Conservation (phyloP, 2,797 vertebrate genomes). For the Oryzias sinensis region DNA sequence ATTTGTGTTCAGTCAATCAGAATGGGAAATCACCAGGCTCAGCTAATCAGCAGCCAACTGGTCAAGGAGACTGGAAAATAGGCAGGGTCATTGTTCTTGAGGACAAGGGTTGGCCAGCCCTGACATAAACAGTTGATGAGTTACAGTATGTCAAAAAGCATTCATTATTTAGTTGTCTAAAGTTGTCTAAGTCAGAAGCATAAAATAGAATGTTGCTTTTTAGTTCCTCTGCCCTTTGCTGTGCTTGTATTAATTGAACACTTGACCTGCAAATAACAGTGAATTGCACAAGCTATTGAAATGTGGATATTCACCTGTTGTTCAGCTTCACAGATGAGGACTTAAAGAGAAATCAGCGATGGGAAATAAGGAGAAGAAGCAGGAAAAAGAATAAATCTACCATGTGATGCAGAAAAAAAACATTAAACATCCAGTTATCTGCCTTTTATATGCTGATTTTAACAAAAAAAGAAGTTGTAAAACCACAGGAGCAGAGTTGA, state of each 20-base stretch:
- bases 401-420: not conserved
- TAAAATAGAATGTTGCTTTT: not conserved
- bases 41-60: too few species aligned
- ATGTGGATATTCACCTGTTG: not conserved
- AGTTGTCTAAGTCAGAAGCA: not conserved
- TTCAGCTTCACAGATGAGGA: not conserved
- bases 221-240: not conserved
- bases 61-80: too few species aligned
- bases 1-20: too few species aligned
- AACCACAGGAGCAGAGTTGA: constrained; percentile 9
- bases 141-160: too few species aligned
- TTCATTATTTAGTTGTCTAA: too few species aligned
- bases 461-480: not conserved
- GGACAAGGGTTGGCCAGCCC: too few species aligned
- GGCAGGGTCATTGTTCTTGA: too few species aligned
- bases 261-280: not conserved
- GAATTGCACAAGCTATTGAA: not conserved
- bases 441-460: not conserved
- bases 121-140: too few species aligned
- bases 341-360: not conserved
- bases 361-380: not conserved
- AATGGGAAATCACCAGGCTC: too few species aligned
- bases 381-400: not conserved
- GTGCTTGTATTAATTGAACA: not conserved
- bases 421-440: not conserved